These are phyloP conservation scores for Acleris holmiana DNA, from an alignment of 2,888 invertebrate species.

Conservation along the genomic window DNA sequence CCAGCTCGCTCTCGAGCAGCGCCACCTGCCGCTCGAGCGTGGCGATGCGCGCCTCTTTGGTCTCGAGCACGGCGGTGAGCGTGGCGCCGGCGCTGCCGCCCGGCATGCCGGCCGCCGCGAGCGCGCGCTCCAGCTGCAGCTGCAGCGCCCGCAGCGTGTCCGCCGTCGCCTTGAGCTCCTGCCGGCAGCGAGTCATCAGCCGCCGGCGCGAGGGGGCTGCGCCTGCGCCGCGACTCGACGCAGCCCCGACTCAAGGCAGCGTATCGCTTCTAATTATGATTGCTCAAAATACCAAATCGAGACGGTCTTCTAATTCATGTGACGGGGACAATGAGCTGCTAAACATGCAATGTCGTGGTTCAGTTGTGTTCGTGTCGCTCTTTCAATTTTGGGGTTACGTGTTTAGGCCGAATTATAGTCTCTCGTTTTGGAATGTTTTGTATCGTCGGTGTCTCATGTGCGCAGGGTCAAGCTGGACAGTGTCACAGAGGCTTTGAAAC, in stretches of 20 bases:
- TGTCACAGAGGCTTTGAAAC: conserved; percentile 71
- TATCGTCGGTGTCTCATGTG: conserved; percentile 69
- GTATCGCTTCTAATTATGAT: conserved; percentile 69
- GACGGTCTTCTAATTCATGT: conserved; percentile 79
- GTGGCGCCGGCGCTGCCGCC: conserved; percentile 86
- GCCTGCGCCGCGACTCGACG: conserved; percentile 54
- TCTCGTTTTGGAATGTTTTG: conserved; percentile 51
- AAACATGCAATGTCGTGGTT: conserved; percentile 83
- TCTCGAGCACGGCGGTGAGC: conserved; percentile 91
- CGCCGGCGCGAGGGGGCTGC: conserved; percentile 57
- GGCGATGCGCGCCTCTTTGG: conserved; percentile 94
- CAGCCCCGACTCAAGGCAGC: conserved; percentile 70
- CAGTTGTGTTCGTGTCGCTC: conserved; percentile 71
- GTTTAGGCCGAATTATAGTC: conserved; percentile 68
- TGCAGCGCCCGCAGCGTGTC: conserved; percentile 93
- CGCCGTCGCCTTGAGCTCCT: conserved; percentile 93
- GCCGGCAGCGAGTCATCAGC: conserved; percentile 77
- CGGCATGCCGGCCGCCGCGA: conserved; percentile 86
- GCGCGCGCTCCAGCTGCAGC: conserved; percentile 90
- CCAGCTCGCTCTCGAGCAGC: conserved; percentile 91
- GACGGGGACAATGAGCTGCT: conserved; percentile 81
- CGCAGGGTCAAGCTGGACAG: conserved; percentile 76
- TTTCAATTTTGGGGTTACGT: conserved; percentile 61
- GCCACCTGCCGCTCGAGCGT: conserved; percentile 94
- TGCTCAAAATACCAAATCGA: conserved; percentile 70